Conservation (phyloP, 2,113 vertebrate genomes). For the Carassius gibelio region DNA sequence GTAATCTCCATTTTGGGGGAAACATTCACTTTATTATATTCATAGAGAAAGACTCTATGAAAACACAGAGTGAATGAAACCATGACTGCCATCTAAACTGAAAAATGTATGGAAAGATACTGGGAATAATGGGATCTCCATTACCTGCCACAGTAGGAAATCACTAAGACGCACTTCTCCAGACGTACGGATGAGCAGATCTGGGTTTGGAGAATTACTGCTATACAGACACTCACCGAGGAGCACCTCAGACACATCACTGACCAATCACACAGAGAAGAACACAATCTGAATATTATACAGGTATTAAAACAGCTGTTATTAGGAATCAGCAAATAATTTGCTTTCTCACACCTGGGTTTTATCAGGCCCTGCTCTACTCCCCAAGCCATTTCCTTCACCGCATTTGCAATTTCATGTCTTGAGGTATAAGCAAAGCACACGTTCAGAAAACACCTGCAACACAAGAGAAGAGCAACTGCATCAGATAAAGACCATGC, state of each 20-base stretch:
- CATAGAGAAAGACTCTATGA: neutral
- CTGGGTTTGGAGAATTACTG: slow-evolving; percentile 89
- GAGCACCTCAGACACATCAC: slow-evolving; percentile 89
- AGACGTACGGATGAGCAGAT: slow-evolving; percentile 94
- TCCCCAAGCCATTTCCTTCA: slow-evolving; percentile 95
- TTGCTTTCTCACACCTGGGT: slow-evolving; percentile 75
- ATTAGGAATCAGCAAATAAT: too few relatives aligned
- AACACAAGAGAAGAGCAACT: neutral
- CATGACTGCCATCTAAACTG: neutral
- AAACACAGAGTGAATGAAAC: neutral
- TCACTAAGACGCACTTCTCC: slow-evolving; percentile 96
- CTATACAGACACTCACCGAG: slow-evolving; percentile 94
- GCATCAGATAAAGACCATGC: neutral
- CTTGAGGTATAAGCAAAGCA: slow-evolving; percentile 97
- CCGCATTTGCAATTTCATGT: slow-evolving; percentile 92
- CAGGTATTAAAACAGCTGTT: neutral
- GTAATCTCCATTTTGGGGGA: neutral
- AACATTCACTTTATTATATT: neutral
- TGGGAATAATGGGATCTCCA: neutral
- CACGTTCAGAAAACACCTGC: slow-evolving; percentile 94
- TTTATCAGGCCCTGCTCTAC: slow-evolving; percentile 91
- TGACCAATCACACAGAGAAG: slow-evolving; percentile 60
- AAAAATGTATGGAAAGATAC: neutral
- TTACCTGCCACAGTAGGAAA: slow-evolving; percentile 98
- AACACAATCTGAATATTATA: neutral